These are phyloP conservation scores for Hystrix cristata DNA, from an alignment of 2,113 vertebrate species.

Conservation along the genomic window DNA sequence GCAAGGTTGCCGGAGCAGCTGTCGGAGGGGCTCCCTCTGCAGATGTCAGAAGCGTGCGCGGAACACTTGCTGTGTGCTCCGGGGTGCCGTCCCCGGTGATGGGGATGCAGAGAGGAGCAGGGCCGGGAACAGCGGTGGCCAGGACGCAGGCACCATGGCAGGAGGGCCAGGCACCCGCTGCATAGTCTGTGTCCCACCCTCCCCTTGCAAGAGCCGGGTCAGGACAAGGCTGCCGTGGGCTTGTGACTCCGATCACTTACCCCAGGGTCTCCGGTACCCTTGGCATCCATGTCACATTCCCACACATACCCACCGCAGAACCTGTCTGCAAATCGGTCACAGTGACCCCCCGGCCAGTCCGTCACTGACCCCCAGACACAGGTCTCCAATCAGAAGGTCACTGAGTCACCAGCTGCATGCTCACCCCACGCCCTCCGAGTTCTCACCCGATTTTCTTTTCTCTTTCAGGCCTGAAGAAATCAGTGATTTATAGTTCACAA, in stretches of 20 bases:
- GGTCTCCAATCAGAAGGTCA: background rate
- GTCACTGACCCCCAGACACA: background rate
- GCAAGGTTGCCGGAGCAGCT: background rate
- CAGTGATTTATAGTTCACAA: constrained; percentile 92
- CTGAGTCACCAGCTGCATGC: rapidly evolving
- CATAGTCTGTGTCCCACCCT: background rate
- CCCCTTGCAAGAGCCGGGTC: background rate
- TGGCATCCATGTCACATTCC: background rate
- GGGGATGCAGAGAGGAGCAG: background rate
- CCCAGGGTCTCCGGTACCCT: background rate
- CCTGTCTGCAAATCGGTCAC: rapidly evolving
- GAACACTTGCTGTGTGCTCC: background rate
- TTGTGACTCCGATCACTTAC: background rate
- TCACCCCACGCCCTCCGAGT: background rate
- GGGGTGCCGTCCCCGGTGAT: background rate
- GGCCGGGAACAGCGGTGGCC: background rate
- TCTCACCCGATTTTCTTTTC: background rate
- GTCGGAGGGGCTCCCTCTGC: background rate
- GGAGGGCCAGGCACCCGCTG: too few species aligned
- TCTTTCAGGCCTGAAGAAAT: constrained; percentile 93
- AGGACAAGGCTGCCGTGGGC: background rate
- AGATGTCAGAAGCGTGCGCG: background rate
- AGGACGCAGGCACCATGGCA: background rate
- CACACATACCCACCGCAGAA: background rate
- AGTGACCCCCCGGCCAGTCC: background rate